Evolutionary conservation across 1,140 invertebrate species (phyloP).

Genomic region (Papilio machaon): DNA sequence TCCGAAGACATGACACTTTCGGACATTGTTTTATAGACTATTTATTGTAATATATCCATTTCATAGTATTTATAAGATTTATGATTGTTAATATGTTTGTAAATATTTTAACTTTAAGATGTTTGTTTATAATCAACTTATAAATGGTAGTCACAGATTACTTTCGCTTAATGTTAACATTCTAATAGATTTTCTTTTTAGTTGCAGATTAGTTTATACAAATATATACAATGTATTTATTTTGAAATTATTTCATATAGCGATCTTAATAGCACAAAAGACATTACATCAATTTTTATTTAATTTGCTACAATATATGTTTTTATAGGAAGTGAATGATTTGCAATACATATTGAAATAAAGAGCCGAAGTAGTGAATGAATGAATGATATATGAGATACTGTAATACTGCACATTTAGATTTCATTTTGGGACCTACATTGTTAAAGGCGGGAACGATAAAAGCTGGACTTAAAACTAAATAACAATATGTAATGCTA

Average conservation of each 20-base stretch:
- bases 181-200: conserved; percentile 44
- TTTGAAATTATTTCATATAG: conserved; percentile 63
- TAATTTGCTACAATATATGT: conserved; percentile 62
- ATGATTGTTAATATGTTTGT: conserved; percentile 73
- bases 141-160: conserved; percentile 43
- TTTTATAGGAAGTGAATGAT: conserved; percentile 58
- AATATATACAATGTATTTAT: conserved; percentile 63
- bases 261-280: conserved; percentile 73
- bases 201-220: conserved; percentile 48
- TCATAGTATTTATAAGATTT: conserved; percentile 74
- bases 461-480: not conserved
- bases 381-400: conserved; percentile 42
- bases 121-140: conserved; percentile 48
- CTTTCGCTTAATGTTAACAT: conserved; percentile 43
- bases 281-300: conserved; percentile 73
- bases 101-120: conserved; percentile 58
- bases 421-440: conserved; percentile 50
- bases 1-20: conserved; percentile 61
- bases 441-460: conserved; percentile 39
- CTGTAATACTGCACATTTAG: conserved; percentile 52
- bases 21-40: conserved; percentile 73
- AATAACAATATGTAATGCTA: not conserved
- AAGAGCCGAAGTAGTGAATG: conserved; percentile 39
- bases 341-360: conserved; percentile 60
- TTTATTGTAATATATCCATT: conserved; percentile 74